Evolutionary conservation across 2,797 vertebrate genomes (phyloP).

Genomic region (Hyperoplus lanceolatus): DNA sequence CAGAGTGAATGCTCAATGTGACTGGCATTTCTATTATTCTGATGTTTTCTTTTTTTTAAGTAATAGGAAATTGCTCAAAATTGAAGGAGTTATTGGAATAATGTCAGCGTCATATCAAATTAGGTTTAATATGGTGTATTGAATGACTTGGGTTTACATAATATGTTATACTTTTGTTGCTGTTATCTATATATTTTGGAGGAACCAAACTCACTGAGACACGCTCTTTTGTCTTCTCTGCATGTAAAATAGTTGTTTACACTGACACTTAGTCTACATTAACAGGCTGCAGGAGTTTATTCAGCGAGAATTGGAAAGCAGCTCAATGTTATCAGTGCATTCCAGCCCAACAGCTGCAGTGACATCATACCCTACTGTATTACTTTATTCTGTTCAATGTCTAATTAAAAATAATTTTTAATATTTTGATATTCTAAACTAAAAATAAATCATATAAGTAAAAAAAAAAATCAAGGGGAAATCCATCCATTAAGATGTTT

Average conservation of each 20-base stretch:
- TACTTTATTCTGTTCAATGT: constrained; percentile 7
- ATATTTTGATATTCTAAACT: not conserved
- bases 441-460: not conserved
- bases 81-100: constrained; percentile 5
- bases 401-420: not conserved
- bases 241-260: not conserved
- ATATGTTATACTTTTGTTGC: constrained; percentile 15
- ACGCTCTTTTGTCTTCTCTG: not conserved
- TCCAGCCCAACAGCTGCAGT: not conserved
- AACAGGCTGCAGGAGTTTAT: constrained; percentile 3
- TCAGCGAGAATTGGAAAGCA: constrained; percentile 22
- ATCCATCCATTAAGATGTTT: not conserved
- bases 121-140: not conserved
- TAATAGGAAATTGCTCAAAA: constrained; percentile 20
- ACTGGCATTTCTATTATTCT: too few relatives aligned
- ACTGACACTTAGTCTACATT: not conserved
- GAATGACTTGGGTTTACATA: not conserved
- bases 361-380: not conserved
- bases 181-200: not conserved
- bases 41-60: not conserved
- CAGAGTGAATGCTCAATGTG: not conserved
- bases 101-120: not conserved
- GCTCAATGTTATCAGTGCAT: not conserved
- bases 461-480: not conserved
- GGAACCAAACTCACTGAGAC: not conserved